Evolutionary conservation across 2,113 vertebrate genomes (phyloP), one percentile per base, ranked within the genome.

Genomic region (Cariama cristata): DNA sequence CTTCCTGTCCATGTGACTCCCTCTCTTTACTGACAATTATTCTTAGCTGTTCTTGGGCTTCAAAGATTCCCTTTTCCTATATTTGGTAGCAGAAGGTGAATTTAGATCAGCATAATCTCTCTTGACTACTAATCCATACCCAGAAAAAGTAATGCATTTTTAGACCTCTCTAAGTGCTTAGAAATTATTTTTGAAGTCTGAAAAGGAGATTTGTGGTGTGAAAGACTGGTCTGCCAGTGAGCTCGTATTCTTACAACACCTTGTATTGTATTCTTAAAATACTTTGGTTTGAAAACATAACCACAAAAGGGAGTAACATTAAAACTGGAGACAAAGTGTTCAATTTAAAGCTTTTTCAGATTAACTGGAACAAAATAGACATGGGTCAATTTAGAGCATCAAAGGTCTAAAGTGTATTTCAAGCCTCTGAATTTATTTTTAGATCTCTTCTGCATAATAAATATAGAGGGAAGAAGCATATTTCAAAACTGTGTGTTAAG

Each of bases 41-140:
- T 98, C 96, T 97, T 96, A 97, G 88, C 88, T 84, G 49, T 92
- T 97, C 94, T 98, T 95, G 58, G 74, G 71, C 91, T 98, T 98
- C 97, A 98, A 96, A 98, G 69, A 47, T 95, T 98, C 96, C 88
- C 79, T 97, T 93, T 98, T 95, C 90, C 90, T 97, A 52, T 95
- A 95, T 97, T 97, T 95, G 94, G 91, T 76, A 90, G 73, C 50
- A 96, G 86, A 97, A 97, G 56, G 84, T 86, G 44, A 94, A 96
- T 97, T 97, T 86, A 94, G 82, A 87, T 91, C 82, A 91, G 59
- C 30, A 55, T 80, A 91, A 90, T 87, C 74, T 94, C 24, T 82
- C 81, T 87, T 28, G 19, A 40, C 42, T 89, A 26, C 52, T 90
- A 93, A 88, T 94, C 55, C 35, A 52, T 91, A 45, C 20, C 84